phyloP scores from a whole-genome alignment of 2,797 vertebrate genomes.

The Chelmon rostratus region DNA sequence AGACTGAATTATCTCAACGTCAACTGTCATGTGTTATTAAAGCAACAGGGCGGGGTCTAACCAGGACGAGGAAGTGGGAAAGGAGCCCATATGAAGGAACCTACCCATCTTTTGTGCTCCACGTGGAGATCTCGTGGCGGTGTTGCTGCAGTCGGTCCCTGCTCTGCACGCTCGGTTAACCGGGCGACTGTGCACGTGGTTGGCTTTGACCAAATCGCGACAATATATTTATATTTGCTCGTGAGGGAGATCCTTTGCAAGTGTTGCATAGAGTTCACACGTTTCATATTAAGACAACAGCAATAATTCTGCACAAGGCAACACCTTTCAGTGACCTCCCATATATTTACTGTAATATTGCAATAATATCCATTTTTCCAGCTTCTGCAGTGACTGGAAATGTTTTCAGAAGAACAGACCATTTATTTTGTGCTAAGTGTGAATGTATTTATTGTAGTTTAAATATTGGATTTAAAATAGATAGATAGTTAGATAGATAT shows the following conservation, averaged over 20 bases:
- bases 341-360: neutral
- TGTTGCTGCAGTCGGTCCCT: conserved; percentile 7
- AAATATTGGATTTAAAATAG: neutral
- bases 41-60: conserved; percentile 45
- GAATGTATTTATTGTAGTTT: neutral
- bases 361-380: neutral
- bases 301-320: neutral
- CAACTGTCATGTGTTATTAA: neutral
- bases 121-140: conserved; percentile 52
- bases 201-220: neutral
- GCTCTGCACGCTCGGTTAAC: neutral
- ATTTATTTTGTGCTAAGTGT: neutral
- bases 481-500: no score
- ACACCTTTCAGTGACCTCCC: neutral
- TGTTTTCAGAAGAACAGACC: no score
- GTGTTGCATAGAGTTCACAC: neutral
- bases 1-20: neutral
- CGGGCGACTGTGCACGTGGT: neutral
- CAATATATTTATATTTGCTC: rapidly evolving
- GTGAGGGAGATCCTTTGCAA: no score
- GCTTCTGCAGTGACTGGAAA: neutral
- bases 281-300: neutral
- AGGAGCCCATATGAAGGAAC: neutral
- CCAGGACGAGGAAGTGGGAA: conserved; percentile 56
- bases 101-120: conserved; percentile 20